Percentiles rank a stretch among this genome's conserved stretches.
Evolutionary conservation across 2,113 vertebrate genomes (phyloP).

Genomic region (Saccopteryx leptura): DNA sequence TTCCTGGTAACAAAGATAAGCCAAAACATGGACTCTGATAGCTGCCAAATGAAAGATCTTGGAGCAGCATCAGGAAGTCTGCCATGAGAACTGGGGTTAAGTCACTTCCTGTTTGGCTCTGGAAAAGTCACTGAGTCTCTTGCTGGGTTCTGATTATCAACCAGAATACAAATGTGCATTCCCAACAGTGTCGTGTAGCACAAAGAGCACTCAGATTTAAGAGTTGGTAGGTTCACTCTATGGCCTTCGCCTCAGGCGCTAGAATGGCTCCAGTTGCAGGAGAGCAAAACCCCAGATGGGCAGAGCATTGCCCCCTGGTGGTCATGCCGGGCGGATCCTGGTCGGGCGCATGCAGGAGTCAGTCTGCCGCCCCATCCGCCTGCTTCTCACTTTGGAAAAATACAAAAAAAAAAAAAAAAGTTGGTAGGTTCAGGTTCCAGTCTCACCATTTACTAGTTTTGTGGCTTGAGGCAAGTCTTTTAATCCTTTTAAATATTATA

Average conservation of each 20-base stretch:
- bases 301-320: no score
- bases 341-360: no score
- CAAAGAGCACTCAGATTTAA: neutral
- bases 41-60: neutral
- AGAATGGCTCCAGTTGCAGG: no score
- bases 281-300: no score
- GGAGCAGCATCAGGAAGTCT: neutral
- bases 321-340: no score
- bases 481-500: neutral
- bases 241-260: no score
- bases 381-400: no score
- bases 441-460: neutral
- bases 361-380: no score
- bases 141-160: neutral
- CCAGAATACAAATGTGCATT: neutral
- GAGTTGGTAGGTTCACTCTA: no score
- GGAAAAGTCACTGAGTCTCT: neutral
- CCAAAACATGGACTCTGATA: neutral
- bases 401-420: no score
- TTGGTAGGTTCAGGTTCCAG: neutral
- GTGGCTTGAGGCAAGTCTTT: neutral
- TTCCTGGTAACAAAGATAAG: neutral
- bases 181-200: accelerated
- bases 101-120: neutral
- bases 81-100: no score